phyloP scores from a whole-genome alignment of 2,797 vertebrate genomes.

The Hydrolagus colliei region DNA sequence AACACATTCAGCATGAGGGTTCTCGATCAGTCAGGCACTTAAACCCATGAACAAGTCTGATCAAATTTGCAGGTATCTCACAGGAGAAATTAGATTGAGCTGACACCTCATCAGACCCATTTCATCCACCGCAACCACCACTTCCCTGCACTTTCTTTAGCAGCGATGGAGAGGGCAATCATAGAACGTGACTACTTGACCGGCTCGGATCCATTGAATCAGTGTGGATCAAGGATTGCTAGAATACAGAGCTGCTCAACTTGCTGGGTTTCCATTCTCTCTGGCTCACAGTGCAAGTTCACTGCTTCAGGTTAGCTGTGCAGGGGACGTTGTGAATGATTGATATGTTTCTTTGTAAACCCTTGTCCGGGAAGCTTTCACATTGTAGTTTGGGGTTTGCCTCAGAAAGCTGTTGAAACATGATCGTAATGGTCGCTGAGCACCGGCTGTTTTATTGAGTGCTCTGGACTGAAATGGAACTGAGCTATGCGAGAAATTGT shows the following conservation, averaged over 20 bases:
- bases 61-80: too few species aligned
- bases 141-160: too few species aligned
- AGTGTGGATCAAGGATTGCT: too few species aligned
- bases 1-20: too few species aligned
- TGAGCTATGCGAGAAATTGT: constrained; percentile 13
- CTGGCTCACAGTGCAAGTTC: not conserved
- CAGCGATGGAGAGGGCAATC: too few species aligned
- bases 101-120: too few species aligned
- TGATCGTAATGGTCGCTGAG: not conserved
- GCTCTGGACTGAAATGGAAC: not conserved
- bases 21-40: too few species aligned
- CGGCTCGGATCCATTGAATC: too few species aligned
- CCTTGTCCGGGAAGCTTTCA: not conserved
- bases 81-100: too few species aligned
- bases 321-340: not conserved
- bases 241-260: not conserved
- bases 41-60: too few species aligned
- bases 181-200: too few species aligned
- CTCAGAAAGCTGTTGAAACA: not conserved
- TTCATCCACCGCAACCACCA: too few species aligned
- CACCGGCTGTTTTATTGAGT: not conserved
- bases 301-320: not conserved
- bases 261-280: not conserved
- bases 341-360: not conserved
- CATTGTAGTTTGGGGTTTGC: not conserved